phyloP scores from a whole-genome alignment of 1,140 invertebrate genomes.

The Lordiphosa collinella region DNA sequence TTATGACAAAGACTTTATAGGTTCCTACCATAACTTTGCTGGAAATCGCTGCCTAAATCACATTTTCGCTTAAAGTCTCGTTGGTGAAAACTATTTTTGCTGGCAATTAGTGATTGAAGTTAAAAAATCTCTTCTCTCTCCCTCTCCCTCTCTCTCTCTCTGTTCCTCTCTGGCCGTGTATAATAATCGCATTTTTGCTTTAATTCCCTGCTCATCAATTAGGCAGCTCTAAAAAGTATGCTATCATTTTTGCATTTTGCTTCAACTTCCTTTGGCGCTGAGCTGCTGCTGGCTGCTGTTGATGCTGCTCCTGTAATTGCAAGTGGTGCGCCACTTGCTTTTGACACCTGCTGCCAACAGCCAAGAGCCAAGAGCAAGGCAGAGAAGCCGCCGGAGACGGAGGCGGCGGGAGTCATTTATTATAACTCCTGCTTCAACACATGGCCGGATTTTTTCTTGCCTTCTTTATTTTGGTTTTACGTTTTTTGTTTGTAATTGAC shows the following conservation, averaged over 20 bases:
- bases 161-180: too few relatives aligned
- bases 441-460: neutral
- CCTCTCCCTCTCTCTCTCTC: too few relatives aligned
- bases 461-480: too few relatives aligned
- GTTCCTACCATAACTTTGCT: too few relatives aligned
- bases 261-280: neutral
- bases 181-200: neutral
- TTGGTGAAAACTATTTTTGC: too few relatives aligned
- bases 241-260: slow-evolving; percentile 11
- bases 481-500: slow-evolving; percentile 43
- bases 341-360: slow-evolving; percentile 37
- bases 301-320: slow-evolving; percentile 34
- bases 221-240: slow-evolving; percentile 17
- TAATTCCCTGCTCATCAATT: neutral
- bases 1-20: too few relatives aligned
- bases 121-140: too few relatives aligned
- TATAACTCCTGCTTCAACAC: slow-evolving; percentile 14
- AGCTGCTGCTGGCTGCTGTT: neutral
- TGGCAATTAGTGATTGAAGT: too few relatives aligned
- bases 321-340: slow-evolving; percentile 39
- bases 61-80: too few relatives aligned
- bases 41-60: too few relatives aligned
- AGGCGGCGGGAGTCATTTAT: slow-evolving; percentile 28
- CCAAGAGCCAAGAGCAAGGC: too few relatives aligned
- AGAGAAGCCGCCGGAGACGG: neutral